These are phyloP conservation scores for Pholis gunnellus DNA, from an alignment of 2,113 vertebrate genomes.

Conservation along the genomic window DNA sequence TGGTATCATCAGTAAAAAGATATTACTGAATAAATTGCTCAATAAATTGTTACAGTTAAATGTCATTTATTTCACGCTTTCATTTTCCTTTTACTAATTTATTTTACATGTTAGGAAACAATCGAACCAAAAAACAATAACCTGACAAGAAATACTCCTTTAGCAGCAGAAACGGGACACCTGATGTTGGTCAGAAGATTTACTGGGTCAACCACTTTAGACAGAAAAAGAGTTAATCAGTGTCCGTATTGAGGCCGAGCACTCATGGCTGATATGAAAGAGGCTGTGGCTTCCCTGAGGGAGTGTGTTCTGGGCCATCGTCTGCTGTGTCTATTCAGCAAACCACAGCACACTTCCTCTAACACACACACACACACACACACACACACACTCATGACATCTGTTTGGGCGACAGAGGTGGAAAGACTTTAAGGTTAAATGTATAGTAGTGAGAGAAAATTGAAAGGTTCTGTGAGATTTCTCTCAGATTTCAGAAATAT, in stretches of 20 bases:
- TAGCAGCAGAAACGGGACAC: slow-evolving; percentile 42
- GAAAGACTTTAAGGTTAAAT: not conserved
- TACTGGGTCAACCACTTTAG: slow-evolving; percentile 40
- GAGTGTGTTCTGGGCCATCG: slow-evolving; percentile 42
- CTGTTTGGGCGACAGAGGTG: slow-evolving; percentile 46
- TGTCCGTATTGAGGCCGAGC: not conserved
- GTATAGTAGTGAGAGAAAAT: not conserved
- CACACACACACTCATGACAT: slow-evolving; percentile 21
- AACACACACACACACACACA: slow-evolving; percentile 18
- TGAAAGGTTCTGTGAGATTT: not conserved
- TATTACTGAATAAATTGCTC: no score
- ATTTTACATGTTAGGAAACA: not conserved
- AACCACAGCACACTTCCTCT: slow-evolving; percentile 60
- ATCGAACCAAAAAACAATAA: slow-evolving; percentile 18
- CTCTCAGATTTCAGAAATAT: not conserved
- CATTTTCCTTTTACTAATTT: no score
- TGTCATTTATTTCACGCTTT: no score
- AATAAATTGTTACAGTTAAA: no score
- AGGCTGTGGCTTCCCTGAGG: slow-evolving; percentile 47
- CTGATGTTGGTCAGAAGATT: slow-evolving; percentile 30
- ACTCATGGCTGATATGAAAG: slow-evolving; percentile 40
- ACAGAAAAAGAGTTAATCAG: slow-evolving; percentile 19
- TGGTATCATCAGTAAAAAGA: no score
- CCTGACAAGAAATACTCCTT: slow-evolving; percentile 31
- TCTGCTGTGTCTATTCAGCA: slow-evolving; percentile 64